Percentiles rank a stretch among this genome's conserved stretches.
These are phyloP conservation scores for Harpalus rufipes DNA, from an alignment of 2,888 invertebrate genomes.

Conservation along the genomic window DNA sequence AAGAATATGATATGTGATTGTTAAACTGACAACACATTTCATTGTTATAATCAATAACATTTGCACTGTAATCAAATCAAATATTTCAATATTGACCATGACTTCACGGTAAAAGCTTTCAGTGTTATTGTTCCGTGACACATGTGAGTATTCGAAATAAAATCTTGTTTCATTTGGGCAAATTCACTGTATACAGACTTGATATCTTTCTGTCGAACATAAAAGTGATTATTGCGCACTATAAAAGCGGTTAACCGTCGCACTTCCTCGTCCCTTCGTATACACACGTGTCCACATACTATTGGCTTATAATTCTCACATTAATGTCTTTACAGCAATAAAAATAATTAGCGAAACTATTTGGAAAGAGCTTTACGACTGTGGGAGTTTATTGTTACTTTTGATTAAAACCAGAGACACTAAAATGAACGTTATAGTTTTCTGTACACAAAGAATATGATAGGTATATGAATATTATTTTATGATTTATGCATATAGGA, in stretches of 20 bases:
- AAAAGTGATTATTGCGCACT: background rate
- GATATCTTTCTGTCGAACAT: constrained; percentile 1
- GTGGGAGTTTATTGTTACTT: background rate
- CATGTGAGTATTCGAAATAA: constrained; percentile 2
- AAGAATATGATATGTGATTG: background rate
- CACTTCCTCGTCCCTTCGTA: background rate
- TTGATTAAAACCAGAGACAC: background rate
- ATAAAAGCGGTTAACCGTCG: constrained; percentile 5
- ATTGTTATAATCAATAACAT: background rate
- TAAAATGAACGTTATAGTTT: background rate
- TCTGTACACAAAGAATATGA: no score
- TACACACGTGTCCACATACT: background rate
- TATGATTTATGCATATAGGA: no score
- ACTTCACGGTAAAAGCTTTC: background rate
- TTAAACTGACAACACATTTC: background rate
- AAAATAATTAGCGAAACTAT: constrained; percentile 36
- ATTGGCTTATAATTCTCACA: constrained; percentile 21
- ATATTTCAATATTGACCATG: background rate
- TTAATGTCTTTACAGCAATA: background rate
- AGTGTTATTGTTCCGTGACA: background rate
- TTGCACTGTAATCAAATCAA: background rate
- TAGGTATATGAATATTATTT: no score
- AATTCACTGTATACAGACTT: background rate
- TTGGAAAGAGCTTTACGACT: constrained; percentile 17
- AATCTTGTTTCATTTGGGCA: background rate